phyloP scores from a whole-genome alignment of 2,113 vertebrate genomes.

The Cochlearius cochlearius region DNA sequence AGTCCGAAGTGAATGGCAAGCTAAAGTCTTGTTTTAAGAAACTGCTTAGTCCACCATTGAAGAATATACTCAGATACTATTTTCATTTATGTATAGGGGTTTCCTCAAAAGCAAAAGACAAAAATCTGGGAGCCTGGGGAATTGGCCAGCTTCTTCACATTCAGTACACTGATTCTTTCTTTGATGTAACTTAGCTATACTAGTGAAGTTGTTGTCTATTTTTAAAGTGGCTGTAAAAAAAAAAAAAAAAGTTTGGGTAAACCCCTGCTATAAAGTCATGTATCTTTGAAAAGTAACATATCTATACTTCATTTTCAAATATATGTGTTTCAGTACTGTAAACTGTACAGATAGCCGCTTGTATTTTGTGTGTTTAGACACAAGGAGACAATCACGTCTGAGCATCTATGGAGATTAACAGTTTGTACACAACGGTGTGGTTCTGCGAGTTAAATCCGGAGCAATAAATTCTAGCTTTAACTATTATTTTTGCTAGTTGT shows the following conservation, averaged over 20 bases:
- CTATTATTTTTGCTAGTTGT: conserved; percentile 79
- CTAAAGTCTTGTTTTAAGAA: conserved; percentile 89
- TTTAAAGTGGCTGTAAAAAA: conserved; percentile 83
- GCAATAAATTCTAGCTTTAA: conserved; percentile 95
- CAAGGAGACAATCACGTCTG: conserved; percentile 97
- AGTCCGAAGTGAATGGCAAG: conserved; percentile 83
- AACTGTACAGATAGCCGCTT: conserved; percentile 92
- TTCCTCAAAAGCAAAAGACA: conserved; percentile 77
- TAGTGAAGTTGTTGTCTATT: conserved; percentile 86
- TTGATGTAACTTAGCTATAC: conserved; percentile 83
- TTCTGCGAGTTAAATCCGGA: conserved; percentile 84
- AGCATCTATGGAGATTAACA: conserved; percentile 81
- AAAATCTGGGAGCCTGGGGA: conserved; percentile 84
- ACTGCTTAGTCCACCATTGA: conserved; percentile 84
- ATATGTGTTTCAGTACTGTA: conserved; percentile 96
- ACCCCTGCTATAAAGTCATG: conserved; percentile 96
- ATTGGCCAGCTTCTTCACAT: conserved; percentile 81
- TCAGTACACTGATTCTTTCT: conserved; percentile 74
- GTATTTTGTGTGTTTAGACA: conserved; percentile 90
- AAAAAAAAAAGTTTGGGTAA: conserved; percentile 77
- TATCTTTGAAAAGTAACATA: conserved; percentile 98
- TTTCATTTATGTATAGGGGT: conserved; percentile 83
- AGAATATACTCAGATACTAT: conserved; percentile 84
- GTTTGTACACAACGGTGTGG: conserved; percentile 77
- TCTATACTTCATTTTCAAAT: conserved; percentile 97